These are phyloP conservation scores for Pinctada fucata DNA, from an alignment of 2,888 invertebrate genomes.

Conservation along the genomic window DNA sequence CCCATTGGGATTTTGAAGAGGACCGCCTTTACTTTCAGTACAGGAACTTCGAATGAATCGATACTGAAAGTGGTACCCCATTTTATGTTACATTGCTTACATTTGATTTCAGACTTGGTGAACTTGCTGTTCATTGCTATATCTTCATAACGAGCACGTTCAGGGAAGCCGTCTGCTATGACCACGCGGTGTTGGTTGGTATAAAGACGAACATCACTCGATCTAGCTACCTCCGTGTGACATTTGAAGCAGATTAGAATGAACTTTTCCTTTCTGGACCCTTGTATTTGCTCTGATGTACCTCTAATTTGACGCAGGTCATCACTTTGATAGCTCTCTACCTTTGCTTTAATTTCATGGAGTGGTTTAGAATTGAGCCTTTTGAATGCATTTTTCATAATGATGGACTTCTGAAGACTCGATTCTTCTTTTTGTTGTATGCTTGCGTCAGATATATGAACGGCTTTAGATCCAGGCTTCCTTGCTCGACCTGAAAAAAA, in stretches of 20 bases:
- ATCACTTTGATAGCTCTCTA: background rate
- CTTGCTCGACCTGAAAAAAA: conserved; percentile 47
- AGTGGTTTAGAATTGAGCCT: background rate
- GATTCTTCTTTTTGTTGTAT: conserved; percentile 15
- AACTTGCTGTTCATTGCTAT: conserved; percentile 10
- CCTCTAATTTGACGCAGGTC: background rate
- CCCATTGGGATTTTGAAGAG: background rate
- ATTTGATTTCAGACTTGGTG: conserved; percentile 23
- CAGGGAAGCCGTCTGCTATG: conserved; percentile 12
- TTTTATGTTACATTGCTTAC: conserved; percentile 20
- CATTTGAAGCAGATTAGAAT: conserved; percentile 23
- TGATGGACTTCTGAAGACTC: conserved; percentile 17
- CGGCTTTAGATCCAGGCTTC: conserved; percentile 29
- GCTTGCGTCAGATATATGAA: conserved; percentile 14
- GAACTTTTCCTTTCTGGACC: conserved; percentile 2
- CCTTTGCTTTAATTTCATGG: background rate
- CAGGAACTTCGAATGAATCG: conserved; percentile 28
- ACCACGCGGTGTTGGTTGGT: conserved; percentile 27
- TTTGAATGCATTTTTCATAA: conserved; percentile 23
- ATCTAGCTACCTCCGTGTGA: background rate
- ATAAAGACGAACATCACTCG: conserved; percentile 7
- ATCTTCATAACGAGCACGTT: conserved; percentile 8
- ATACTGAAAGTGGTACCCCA: conserved; percentile 29
- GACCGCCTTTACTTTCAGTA: conserved; percentile 20
- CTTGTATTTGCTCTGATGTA: background rate